Conservation (phyloP, 2,797 vertebrate genomes). For the Scleropages formosus region DNA sequence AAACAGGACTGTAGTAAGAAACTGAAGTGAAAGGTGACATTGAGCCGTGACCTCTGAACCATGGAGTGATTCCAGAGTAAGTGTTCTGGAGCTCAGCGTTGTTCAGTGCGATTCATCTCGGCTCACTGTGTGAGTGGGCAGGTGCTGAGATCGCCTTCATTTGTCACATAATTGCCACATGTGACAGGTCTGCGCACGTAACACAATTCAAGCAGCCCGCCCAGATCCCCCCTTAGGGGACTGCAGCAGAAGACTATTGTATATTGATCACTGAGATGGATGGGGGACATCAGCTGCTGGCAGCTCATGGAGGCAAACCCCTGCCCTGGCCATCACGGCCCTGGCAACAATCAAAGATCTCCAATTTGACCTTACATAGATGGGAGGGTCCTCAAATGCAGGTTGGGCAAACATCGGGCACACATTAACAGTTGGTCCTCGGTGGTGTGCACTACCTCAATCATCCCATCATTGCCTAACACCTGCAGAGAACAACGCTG, state of each 20-base stretch:
- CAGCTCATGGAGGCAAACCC: background rate
- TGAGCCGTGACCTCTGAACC: background rate
- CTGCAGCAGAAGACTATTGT: background rate
- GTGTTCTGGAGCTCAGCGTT: no score
- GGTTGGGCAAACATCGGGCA: no score
- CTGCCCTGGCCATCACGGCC: background rate
- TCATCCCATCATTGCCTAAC: no score
- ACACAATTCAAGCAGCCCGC: background rate
- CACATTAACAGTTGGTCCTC: no score
- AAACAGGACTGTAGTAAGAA: no score
- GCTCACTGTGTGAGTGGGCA: no score
- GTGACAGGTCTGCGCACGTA: background rate
- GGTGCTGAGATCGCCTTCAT: background rate
- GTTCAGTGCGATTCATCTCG: no score
- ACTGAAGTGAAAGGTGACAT: background rate
- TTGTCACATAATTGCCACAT: background rate
- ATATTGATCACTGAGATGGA: constrained; percentile 13
- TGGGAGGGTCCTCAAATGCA: no score
- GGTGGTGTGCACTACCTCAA: no score
- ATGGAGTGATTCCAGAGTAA: no score
- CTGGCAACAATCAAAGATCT: constrained; percentile 2
- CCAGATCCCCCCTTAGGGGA: background rate
- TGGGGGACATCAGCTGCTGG: background rate
- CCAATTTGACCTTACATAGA: background rate
- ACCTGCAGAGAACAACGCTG: no score